Conservation (phyloP, 1,140 invertebrate species). For the Leptinotarsa defecta region DNA sequence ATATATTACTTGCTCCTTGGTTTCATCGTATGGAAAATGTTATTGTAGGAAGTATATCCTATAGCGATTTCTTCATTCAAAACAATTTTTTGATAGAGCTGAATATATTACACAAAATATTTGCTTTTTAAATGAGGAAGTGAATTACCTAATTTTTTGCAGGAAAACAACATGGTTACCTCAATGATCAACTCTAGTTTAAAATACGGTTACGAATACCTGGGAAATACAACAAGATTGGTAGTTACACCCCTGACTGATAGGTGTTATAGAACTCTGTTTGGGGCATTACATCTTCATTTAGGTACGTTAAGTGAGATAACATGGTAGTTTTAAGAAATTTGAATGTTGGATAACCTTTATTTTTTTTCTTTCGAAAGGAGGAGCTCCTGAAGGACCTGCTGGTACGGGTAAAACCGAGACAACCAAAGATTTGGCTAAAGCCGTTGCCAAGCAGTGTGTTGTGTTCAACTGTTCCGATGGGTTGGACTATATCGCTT, state of each 20-base stretch:
- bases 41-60: no score
- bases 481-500: slow-evolving; percentile 88
- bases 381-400: slow-evolving; percentile 91
- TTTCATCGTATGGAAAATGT: no score
- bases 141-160: slow-evolving; percentile 22
- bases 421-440: slow-evolving; percentile 95
- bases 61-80: no score
- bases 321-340: not conserved
- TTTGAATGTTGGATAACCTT: slow-evolving; percentile 1
- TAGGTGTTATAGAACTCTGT: slow-evolving; percentile 89
- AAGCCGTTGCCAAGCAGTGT: slow-evolving; percentile 94
- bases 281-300: slow-evolving; percentile 86
- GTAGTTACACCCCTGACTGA: slow-evolving; percentile 93
- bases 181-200: slow-evolving; percentile 92
- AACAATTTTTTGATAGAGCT: no score
- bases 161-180: slow-evolving; percentile 74
- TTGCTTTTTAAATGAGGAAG: no score
- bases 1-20: no score
- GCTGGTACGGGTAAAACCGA: slow-evolving; percentile 96
- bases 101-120: no score
- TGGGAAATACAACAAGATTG: slow-evolving; percentile 86
- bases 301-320: slow-evolving; percentile 58
- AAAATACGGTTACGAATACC: slow-evolving; percentile 93
- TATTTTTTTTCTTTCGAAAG: slow-evolving; percentile 44
- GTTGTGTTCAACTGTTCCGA: slow-evolving; percentile 97